Evolutionary conservation across 2,888 invertebrate genomes (phyloP).

Genomic region (Metopia argyrocephala): DNA sequence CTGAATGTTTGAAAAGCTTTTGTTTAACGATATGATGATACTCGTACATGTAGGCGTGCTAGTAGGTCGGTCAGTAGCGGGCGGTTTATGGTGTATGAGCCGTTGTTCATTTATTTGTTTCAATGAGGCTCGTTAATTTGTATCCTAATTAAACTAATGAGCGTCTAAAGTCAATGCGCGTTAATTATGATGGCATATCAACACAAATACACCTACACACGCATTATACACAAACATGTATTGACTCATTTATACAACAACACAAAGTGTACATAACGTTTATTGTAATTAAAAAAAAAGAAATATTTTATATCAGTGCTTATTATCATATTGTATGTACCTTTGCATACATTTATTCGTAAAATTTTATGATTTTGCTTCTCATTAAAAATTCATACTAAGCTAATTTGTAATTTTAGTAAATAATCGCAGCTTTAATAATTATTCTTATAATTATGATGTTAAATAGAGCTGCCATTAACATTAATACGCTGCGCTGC

Average conservation of each 20-base stretch:
- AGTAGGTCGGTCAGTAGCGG: background rate
- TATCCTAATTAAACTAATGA: conserved; percentile 78
- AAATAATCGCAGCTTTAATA: background rate
- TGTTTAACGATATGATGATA: background rate
- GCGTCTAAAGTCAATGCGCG: conserved; percentile 77
- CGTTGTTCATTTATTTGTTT: conserved; percentile 60
- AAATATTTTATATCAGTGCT: background rate
- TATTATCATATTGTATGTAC: background rate
- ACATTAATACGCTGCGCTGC: background rate
- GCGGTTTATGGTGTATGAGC: conserved; percentile 1
- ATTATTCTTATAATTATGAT: background rate
- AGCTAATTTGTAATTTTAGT: conserved; percentile 38
- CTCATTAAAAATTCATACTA: conserved; percentile 32
- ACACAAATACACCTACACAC: conserved; percentile 42
- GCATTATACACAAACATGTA: conserved; percentile 6
- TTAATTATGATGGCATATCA: conserved; percentile 65
- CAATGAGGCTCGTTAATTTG: conserved; percentile 75
- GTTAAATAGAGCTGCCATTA: conserved; percentile 12
- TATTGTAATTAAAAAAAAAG: background rate
- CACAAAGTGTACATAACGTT: conserved; percentile 2
- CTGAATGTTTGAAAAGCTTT: background rate
- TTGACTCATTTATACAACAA: conserved; percentile 26
- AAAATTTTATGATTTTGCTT: conserved; percentile 25
- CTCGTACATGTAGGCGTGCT: conserved; percentile 7
- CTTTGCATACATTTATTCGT: conserved; percentile 1